Evolutionary conservation across 2,888 invertebrate genomes (phyloP), one percentile per base, ranked within the genome.

Genomic region (Chelonus formosanus): DNA sequence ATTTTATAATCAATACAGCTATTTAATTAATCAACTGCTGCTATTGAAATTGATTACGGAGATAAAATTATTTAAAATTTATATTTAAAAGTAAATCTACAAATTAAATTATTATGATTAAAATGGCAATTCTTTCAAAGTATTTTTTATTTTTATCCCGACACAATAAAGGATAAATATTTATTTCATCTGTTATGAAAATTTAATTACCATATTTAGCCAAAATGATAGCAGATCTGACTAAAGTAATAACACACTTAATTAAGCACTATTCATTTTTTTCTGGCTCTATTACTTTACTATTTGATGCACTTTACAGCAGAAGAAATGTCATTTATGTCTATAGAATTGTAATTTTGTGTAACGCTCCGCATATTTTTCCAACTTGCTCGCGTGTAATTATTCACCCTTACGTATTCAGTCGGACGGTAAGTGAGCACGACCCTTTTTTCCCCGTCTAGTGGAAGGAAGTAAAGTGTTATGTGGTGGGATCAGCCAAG

Each of bases 301-400:
- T 45, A 56, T 67, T 70, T 70, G 67, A 70, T 67, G 65, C 65
- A 65, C 67, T 67, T 56, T 36, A 60, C 52, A 35, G n/a, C 34
- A 47, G 59, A 60, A 56, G 47, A 59, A 59, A 59, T 31, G 36
- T 50, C 47, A 45, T 45, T 59, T 40, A 20, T 40, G 63, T 63
- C 52, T 61, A 57, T 6, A 40, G 55, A 52, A 57, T 53, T 64
- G 63, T 45, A 61, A 61, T 70, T 70, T 60, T 47, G 44, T 60
- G 58, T 52, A 44, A 58, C 44, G 31, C 54, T 54, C 31, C 52
- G 52, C 60, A 69, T 61, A 69, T 61, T 64, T 64, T 66, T 64
- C 48, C 60, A 63, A 56, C 53, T 66, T 55, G 58, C 55, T 63
- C 61, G 45, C 61, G 63, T 66, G 60, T 67, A 67, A 67, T 69